phyloP scores from a whole-genome alignment of 2,888 invertebrate genomes.

The Iphiclides podalirius region DNA sequence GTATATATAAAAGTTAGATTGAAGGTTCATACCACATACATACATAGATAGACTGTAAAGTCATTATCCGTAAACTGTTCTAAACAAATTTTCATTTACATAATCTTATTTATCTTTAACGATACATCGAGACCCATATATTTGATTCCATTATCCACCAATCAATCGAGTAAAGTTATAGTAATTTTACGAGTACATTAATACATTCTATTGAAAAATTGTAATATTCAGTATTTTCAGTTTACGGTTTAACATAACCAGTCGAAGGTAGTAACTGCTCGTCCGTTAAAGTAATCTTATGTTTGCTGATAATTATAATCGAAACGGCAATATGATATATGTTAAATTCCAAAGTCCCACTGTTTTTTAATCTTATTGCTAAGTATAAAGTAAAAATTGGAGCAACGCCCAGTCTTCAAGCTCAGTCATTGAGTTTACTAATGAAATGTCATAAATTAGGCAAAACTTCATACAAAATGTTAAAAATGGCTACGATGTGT shows the following conservation, averaged over 20 bases:
- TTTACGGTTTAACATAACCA: too few species aligned
- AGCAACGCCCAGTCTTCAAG: conserved; percentile 20
- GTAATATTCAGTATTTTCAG: background rate
- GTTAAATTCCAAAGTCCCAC: background rate
- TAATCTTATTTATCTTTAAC: background rate
- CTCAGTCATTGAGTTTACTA: conserved; percentile 12
- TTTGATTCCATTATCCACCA: background rate
- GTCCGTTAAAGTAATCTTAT: too few species aligned
- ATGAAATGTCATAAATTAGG: conserved; percentile 14
- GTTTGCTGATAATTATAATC: background rate
- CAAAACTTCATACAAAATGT: conserved; percentile 6
- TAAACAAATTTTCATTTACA: background rate
- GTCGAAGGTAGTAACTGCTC: background rate
- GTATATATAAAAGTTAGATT: background rate
- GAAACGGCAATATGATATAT: background rate
- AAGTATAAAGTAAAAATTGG: conserved; percentile 19
- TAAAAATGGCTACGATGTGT: background rate
- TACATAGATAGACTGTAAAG: too few species aligned
- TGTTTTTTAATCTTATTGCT: conserved; percentile 3
- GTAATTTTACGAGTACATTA: background rate
- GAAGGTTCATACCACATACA: too few species aligned
- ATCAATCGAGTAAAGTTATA: background rate
- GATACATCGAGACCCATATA: background rate
- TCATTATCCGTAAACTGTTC: too few species aligned
- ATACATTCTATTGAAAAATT: background rate